These are phyloP conservation scores for Amphimedon queenslandica DNA, from an alignment of 37 sponge, comb jelly and placozoan genomes.

Conservation along the genomic window DNA sequence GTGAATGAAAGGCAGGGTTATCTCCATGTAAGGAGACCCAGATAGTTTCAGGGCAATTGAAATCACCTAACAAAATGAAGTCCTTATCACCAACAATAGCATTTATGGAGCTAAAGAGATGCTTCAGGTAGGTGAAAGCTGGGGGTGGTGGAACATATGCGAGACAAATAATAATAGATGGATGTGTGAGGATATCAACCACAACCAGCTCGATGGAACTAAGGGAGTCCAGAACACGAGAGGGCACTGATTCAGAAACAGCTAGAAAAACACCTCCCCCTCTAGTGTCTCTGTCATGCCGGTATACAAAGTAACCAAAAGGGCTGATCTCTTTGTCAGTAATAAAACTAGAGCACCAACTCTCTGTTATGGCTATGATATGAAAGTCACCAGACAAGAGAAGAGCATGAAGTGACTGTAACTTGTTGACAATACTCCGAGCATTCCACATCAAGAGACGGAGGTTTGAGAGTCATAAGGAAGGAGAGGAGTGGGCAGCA, in stretches of 20 bases:
- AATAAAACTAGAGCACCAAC: conserved; percentile 11
- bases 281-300: no score
- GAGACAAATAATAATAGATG: not conserved
- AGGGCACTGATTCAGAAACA: no score
- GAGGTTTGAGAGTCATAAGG: no score
- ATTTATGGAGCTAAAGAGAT: not conserved
- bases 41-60: conserved; percentile 17
- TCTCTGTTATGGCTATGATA: conserved; percentile 23
- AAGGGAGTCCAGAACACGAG: not conserved
- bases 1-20: not conserved
- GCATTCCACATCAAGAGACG: no score
- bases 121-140: not conserved
- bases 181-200: no score
- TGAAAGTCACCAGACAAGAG: conserved; percentile 9
- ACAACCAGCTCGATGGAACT: no score
- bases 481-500: no score
- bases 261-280: no score
- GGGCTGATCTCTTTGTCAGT: conserved; percentile 31
- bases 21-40: conserved; percentile 6
- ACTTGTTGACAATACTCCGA: conserved; percentile 32
- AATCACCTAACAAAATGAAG: conserved; percentile 6
- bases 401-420: conserved; percentile 9
- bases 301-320: conserved; percentile 10
- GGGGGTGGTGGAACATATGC: conserved; percentile 15
- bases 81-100: not conserved